phyloP scores from a whole-genome alignment of 1,140 invertebrate species.

The Drosophila rufa region DNA sequence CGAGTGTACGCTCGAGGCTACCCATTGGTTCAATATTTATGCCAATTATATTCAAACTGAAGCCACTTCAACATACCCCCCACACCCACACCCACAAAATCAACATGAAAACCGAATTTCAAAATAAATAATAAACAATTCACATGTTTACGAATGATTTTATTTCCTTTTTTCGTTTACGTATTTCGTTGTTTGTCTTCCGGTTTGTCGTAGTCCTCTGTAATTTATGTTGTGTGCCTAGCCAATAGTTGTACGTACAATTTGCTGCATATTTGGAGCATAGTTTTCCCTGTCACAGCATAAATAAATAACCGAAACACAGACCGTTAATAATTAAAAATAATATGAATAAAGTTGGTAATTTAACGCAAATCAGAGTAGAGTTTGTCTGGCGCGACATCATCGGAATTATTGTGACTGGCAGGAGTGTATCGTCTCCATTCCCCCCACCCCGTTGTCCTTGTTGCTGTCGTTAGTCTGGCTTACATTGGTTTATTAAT shows the following conservation, averaged over 20 bases:
- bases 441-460: neutral
- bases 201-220: conserved; percentile 29
- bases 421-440: neutral
- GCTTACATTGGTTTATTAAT: conserved; percentile 56
- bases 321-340: conserved; percentile 42
- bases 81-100: neutral
- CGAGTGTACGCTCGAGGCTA: neutral
- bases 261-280: conserved; percentile 27
- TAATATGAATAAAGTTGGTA: conserved; percentile 22
- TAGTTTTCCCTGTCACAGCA: conserved; percentile 27
- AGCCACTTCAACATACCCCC: neutral
- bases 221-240: conserved; percentile 42
- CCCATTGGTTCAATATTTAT: conserved; percentile 10
- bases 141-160: conserved; percentile 29
- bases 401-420: conserved; percentile 30
- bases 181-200: conserved; percentile 29
- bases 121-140: conserved; percentile 47
- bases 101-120: conserved; percentile 13
- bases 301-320: conserved; percentile 36
- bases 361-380: conserved; percentile 18
- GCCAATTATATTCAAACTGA: conserved; percentile 25
- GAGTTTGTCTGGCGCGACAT: conserved; percentile 18
- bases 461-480: conserved; percentile 31
- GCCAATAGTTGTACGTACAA: conserved; percentile 31
- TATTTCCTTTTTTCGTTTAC: conserved; percentile 1